These are phyloP conservation scores for Herminia tarsipennalis DNA, from an alignment of 2,888 invertebrate species.

Conservation along the genomic window DNA sequence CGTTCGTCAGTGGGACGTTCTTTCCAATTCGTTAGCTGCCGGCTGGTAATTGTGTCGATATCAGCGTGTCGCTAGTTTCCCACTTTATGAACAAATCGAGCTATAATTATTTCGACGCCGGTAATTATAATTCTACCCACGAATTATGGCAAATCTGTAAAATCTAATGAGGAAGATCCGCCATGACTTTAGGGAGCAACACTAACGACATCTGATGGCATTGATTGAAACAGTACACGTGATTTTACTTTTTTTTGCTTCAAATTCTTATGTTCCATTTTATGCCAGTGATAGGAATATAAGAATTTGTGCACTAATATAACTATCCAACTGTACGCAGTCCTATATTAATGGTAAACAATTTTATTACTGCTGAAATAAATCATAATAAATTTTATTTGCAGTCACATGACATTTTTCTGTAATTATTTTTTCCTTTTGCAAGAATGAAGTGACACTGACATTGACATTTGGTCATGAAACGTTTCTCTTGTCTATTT, in stretches of 20 bases:
- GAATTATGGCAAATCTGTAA: conserved; percentile 76
- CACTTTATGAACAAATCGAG: conserved; percentile 67
- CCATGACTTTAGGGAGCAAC: conserved; percentile 79
- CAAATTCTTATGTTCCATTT: conserved; percentile 70
- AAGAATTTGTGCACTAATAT: not conserved
- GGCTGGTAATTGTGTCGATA: conserved; percentile 55
- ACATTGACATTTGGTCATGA: conserved; percentile 20
- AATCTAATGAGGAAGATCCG: conserved; percentile 78
- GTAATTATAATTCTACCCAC: conserved; percentile 81
- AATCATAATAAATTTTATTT: not conserved
- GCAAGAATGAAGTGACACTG: conserved; percentile 32
- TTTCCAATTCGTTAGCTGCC: conserved; percentile 59
- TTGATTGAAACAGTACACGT: conserved; percentile 70
- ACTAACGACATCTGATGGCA: conserved; percentile 79
- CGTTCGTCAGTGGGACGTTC: conserved; percentile 68
- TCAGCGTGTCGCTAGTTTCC: conserved; percentile 65
- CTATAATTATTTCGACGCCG: conserved; percentile 72
- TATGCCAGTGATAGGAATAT: conserved; percentile 56
- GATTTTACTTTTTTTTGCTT: conserved; percentile 71
- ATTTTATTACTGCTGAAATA: not conserved
- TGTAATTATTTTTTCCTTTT: conserved; percentile 21
- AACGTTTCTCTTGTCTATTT: fast-evolving
- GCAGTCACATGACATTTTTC: conserved; percentile 47
- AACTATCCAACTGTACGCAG: not conserved
- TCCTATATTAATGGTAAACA: not conserved